These are phyloP conservation scores for Esox masquinongy DNA, from an alignment of 2,797 vertebrate genomes.

Conservation along the genomic window DNA sequence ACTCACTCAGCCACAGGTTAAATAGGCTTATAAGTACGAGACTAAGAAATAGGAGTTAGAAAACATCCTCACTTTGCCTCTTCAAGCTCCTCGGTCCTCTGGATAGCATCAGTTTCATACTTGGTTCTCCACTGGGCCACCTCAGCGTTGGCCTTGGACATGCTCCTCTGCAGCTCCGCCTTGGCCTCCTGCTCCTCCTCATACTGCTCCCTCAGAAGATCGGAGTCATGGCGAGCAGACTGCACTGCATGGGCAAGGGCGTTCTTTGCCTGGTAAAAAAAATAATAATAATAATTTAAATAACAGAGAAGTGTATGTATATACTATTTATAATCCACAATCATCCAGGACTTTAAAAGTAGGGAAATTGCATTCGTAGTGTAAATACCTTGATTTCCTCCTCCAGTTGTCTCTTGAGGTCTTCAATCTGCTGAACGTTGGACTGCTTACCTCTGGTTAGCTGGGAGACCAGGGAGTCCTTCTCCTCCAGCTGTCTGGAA, in stretches of 20 bases:
- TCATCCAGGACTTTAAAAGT: not conserved
- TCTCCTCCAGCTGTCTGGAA: slow-evolving; percentile 84
- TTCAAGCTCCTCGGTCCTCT: slow-evolving; percentile 78
- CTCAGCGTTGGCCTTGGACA: slow-evolving; percentile 81
- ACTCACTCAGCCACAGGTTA: not conserved
- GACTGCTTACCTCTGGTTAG: slow-evolving; percentile 87
- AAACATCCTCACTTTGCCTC: slow-evolving; percentile 72
- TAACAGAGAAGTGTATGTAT: not conserved
- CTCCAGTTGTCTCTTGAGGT: slow-evolving; percentile 84
- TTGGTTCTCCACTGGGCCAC: slow-evolving; percentile 81
- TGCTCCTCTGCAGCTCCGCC: slow-evolving; percentile 72
- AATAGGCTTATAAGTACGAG: not conserved
- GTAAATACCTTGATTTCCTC: slow-evolving; percentile 66
- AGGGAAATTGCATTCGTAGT: not conserved
- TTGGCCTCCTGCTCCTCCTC: slow-evolving; percentile 80
- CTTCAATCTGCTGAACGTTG: slow-evolving; percentile 87
- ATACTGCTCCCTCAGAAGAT: slow-evolving; percentile 84
- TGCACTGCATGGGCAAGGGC: slow-evolving; percentile 83
- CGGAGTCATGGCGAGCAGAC: slow-evolving; percentile 82
- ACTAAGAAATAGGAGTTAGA: too few species aligned
- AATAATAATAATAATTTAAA: too few species aligned
- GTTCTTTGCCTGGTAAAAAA: slow-evolving; percentile 81
- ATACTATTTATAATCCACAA: not conserved
- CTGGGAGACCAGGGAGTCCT: slow-evolving; percentile 84
- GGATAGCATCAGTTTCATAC: slow-evolving; percentile 80